Conservation (phyloP, 2,888 invertebrate genomes). For the Anthophora plumipes region DNA sequence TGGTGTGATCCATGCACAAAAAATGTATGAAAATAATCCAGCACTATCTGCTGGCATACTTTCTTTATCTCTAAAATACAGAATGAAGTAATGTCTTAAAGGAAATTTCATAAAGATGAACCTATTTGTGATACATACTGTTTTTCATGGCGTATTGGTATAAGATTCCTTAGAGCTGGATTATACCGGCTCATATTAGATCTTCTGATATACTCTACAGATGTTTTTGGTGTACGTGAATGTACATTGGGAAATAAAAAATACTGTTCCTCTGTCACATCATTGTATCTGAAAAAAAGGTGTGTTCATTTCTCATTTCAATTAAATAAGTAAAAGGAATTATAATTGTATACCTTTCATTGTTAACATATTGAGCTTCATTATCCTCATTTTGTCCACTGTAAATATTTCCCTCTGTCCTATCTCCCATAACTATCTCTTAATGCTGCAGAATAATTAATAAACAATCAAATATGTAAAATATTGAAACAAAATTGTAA, state of each 20-base stretch:
- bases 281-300: constrained; percentile 29
- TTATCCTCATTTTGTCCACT: constrained; percentile 27
- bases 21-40: constrained; percentile 85
- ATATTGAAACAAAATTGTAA: background rate
- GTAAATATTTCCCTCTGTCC: background rate
- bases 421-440: constrained; percentile 31
- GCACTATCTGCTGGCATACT: constrained; percentile 84
- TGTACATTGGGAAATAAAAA: constrained; percentile 64
- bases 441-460: background rate
- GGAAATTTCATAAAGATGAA: background rate
- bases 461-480: background rate
- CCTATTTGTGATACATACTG: constrained; percentile 65
- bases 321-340: background rate
- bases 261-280: constrained; percentile 29
- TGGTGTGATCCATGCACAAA: constrained; percentile 85
- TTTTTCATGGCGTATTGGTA: constrained; percentile 75
- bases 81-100: constrained; percentile 1
- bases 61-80: constrained; percentile 71
- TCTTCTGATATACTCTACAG: constrained; percentile 68
- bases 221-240: constrained; percentile 45
- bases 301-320: background rate
- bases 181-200: constrained; percentile 73
- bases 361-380: background rate
- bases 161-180: constrained; percentile 77
- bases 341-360: constrained; percentile 45